A percentile compares a stretch with the other conserved stretches of the same genome.
Conservation (phyloP, 2,888 invertebrate genomes). For the Melieria picta region DNA sequence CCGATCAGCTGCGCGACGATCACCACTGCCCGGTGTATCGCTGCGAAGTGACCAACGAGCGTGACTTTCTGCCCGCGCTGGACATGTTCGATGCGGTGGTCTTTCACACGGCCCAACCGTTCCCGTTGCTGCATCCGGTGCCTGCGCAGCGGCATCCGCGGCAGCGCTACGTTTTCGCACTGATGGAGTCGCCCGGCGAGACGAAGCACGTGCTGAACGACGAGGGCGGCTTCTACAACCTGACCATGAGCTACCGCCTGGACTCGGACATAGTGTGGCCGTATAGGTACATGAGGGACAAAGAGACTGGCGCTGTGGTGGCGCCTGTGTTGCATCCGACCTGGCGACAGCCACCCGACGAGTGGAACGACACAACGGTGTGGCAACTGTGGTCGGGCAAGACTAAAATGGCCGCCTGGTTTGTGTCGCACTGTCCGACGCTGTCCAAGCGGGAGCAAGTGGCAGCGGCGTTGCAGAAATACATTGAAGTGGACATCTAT, state of each 20-base stretch:
- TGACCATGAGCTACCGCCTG: conserved; percentile 70
- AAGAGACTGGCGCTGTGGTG: conserved; percentile 48
- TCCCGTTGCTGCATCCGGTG: conserved; percentile 55
- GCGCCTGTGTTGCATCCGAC: conserved; percentile 52
- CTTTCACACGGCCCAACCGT: conserved; percentile 67
- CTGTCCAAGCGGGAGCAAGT: conserved; percentile 66
- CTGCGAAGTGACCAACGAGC: conserved; percentile 67
- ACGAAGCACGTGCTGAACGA: conserved; percentile 59
- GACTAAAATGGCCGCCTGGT: conserved; percentile 69
- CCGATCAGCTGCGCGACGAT: conserved; percentile 51
- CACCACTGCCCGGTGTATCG: conserved; percentile 62
- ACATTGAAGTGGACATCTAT: conserved; percentile 72
- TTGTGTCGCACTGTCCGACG: conserved; percentile 69
- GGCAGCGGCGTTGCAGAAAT: conserved; percentile 67
- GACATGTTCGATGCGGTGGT: conserved; percentile 68
- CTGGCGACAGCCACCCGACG: conserved; percentile 53
- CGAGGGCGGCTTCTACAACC: conserved; percentile 68
- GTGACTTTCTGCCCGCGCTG: conserved; percentile 53
- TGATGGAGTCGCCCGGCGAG: conserved; percentile 66
- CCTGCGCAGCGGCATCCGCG: conserved; percentile 60
- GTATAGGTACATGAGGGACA: conserved; percentile 62
- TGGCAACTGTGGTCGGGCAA: conserved; percentile 55
- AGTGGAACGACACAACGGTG: conserved; percentile 47
- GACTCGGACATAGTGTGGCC: conserved; percentile 68
- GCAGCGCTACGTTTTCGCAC: conserved; percentile 69